phyloP scores from a whole-genome alignment of 2,113 vertebrate species.

The Microtus ochrogaster region DNA sequence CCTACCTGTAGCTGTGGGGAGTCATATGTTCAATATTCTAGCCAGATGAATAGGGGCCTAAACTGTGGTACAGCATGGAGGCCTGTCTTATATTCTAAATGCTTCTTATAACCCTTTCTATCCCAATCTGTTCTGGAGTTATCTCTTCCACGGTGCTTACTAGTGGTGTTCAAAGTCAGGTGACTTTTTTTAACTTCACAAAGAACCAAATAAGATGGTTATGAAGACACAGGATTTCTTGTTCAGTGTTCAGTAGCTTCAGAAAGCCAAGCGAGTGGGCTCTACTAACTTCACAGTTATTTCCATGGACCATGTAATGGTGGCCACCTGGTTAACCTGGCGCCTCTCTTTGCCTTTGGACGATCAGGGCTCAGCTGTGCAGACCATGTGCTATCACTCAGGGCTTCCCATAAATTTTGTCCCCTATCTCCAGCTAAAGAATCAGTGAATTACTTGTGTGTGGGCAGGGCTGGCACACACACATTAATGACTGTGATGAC shows the following conservation, averaged over 20 bases:
- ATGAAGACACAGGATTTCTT: constrained; percentile 1
- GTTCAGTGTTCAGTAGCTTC: not conserved
- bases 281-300: constrained; percentile 36
- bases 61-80: not conserved
- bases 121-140: not conserved
- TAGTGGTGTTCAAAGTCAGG: not conserved
- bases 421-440: constrained; percentile 37
- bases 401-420: constrained; percentile 55
- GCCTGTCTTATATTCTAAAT: not conserved
- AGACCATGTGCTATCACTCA: constrained; percentile 69
- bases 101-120: not conserved
- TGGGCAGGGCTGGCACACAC: constrained; percentile 3
- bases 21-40: not conserved
- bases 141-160: not conserved
- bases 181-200: not conserved
- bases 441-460: constrained; percentile 54
- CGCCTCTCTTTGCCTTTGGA: constrained; percentile 57
- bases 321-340: constrained; percentile 54
- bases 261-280: constrained; percentile 34
- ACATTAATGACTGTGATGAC: constrained; percentile 60
- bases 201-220: not conserved
- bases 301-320: constrained; percentile 35
- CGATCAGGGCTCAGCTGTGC: constrained; percentile 43
- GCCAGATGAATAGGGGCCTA: not conserved
- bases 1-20: not conserved